Percentiles rank a stretch among this genome's conserved stretches.
These are phyloP conservation scores for Archaeoteleia sp. DNA, from an alignment of 2,888 invertebrate species.

Conservation along the genomic window DNA sequence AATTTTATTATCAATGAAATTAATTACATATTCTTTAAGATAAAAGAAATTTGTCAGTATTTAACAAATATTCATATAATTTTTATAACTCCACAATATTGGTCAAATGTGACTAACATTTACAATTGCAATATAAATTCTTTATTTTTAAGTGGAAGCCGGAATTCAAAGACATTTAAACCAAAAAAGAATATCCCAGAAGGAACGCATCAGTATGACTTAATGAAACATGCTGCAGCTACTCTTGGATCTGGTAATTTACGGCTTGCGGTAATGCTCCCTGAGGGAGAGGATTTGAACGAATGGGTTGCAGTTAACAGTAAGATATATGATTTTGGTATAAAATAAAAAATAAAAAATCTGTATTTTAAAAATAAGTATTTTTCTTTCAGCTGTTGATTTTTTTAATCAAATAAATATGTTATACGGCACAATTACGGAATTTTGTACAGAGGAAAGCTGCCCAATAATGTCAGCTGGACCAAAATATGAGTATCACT, in stretches of 20 bases:
- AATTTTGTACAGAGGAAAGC: constrained; percentile 98
- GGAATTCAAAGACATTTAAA: constrained; percentile 98
- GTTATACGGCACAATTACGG: constrained; percentile 99
- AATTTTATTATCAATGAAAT: neutral
- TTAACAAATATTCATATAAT: constrained; percentile 3
- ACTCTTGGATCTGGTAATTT: constrained; percentile 98
- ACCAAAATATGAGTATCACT: constrained; percentile 99
- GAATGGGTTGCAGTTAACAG: constrained; percentile 99
- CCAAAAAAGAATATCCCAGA: constrained; percentile 99
- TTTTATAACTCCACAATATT: too few relatives aligned
- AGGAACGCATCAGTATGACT: constrained; percentile 98
- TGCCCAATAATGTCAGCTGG: constrained; percentile 99
- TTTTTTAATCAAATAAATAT: constrained; percentile 99
- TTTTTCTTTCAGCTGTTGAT: constrained; percentile 91
- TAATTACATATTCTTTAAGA: too few relatives aligned
- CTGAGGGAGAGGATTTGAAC: constrained; percentile 99
- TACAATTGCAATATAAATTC: too few relatives aligned
- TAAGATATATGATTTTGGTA: constrained; percentile 76
- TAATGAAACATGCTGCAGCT: constrained; percentile 99
- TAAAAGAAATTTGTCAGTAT: too few relatives aligned
- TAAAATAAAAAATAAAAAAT: too few relatives aligned
- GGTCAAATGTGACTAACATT: too few relatives aligned
- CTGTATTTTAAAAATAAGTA: neutral
- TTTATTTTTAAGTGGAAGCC: constrained; percentile 82
- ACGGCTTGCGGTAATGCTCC: constrained; percentile 95